Base-by-base conservation (phyloP, 2,888 invertebrate genomes). In the Pachydiplax longipennis region DNA sequence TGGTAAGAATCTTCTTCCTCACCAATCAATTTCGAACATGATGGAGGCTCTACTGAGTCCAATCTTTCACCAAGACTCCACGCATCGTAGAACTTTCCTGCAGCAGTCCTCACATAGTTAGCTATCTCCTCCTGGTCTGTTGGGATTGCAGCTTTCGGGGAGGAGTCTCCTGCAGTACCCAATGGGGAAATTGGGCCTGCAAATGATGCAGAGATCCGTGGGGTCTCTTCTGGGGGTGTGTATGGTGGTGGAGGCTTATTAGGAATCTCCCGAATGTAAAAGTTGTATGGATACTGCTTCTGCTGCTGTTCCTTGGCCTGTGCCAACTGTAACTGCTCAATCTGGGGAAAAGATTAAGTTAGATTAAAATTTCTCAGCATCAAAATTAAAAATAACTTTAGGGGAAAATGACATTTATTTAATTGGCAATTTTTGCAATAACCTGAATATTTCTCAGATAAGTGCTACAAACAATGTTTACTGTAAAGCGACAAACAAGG, bases 231-330 rank as follows among this genome's bases (percentile, higher is more conserved):
- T 0, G 96, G 96, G 12, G 96, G 96, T 0, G 96, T 96, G 93
- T 97, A 97, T 0, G 97, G 97, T 0, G 97, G 97, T 2, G 97
- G 97, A 15, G 97, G 96, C 93, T 97, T 97, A 93, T 97, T 96
- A 8, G 97, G 96, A 91, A 97, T 96, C 93, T 96, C 96, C 83
- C 96, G 94, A 81, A 96, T 94, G 93, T 94, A 96, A 92, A 94
- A 94, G 65, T 87, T 87, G 93, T 94, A 95, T 81, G 95, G 94
- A 90, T 91, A 91, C 37, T 61, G 35, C 61, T 61, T 87, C 37
- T 87, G 87, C 31, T 94, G 93, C 92, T 95, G 94, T 91, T 95
- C 95, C 91, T 95, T 95, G 91, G 94, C 94, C 92, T 95, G 94
- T 90, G 93, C 92, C 91, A 93, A 92, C 90, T 93, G 92, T 37